Base-by-base conservation (phyloP, 2,888 invertebrate species). In the Idaea biselata region DNA sequence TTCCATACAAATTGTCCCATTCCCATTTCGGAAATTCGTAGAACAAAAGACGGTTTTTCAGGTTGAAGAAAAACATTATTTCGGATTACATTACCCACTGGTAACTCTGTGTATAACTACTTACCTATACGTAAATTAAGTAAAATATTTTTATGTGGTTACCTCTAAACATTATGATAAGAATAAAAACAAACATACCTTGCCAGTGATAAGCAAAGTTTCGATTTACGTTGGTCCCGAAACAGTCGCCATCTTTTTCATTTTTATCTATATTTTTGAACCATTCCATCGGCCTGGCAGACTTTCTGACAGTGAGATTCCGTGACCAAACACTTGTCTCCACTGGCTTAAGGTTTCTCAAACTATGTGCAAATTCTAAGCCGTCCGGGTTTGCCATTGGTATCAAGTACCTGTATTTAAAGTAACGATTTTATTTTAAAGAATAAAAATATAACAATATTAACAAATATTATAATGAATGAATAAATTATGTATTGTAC, bases 191-290 rank as follows among this genome's bases (percentile, higher is more conserved):
- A 54, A 59, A 58, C 73, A 73, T 33, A 91, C 92, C 91, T 85
- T 89, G 91, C 91, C 91, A 92, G 70, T 92, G 91, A 76, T 87
- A 91, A 58, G 91, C 89, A 64, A 91, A 92, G 72, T 92, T 92
- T 8, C 92, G 81, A 73, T 92, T 90, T 18, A 92, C 79, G 68
- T 91, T 88, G 1, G 87, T 89, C 44, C 91, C 91, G 66, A 88
- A 87, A 70, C 91, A 92, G 0, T 60, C 63, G 7, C 80, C 74
- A 3, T 69, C 67, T 0, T 62, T 32, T 55, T 80, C 81, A 18
- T 70, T 6, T 14, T 11, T 81, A n/a, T 89, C 87, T 0, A 87
- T 68, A 63, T 91, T 92, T 73, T 92, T 92, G 63, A 88, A 82
- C 91, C 91, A 92, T 25, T 77, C 73, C 1, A 69, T 63, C 0